Base-by-base conservation (phyloP, 2,888 invertebrate species). In the Lomographa bimaculata region DNA sequence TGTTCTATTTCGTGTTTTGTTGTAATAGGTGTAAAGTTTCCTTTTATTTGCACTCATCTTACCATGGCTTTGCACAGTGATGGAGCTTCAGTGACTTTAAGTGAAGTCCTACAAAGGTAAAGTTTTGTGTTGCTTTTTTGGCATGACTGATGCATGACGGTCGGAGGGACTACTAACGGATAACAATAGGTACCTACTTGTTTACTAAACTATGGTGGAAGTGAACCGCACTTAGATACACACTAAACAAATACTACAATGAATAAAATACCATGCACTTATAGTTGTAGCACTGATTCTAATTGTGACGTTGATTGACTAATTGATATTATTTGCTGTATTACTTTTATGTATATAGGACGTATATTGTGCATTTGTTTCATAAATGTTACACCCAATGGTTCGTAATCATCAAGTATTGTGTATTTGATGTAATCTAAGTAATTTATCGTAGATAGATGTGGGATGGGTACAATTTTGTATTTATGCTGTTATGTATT, bases 51-150 rank as follows among this genome's bases (percentile, higher is more conserved):
- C 79, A 83, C 81, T 77, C 74, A 78, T 78, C 64, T 72, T 71
- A 75, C 77, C 51, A 80, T 72, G 64, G 81, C 84, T 84, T 86
- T 83, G 81, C 84, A 79, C 84, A 85, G 78, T 76, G 81, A 70
- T 78, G 82, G 79, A 78, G 82, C 82, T 85, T 82, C 77, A 76
- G 65, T 75, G 75, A 77, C 71, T 70, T 68, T 72, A 61, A 71
- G 67, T 67, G 71, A 75, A 71, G 70, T 71, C 64, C 72, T 74
- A 75, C 64, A 61, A 83, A 87, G 87, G 87, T 87, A 89, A 86
- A 74, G 75, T 85, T 79, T 76, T 77, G 68, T 82, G 74, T 85
- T 84, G 85, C 86, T 86, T 86, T 71, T 71, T 85, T 79, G 64
- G 87, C 87, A 89, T 87, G 87, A 42, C 48, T 53, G 52, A 32